phyloP scores from a whole-genome alignment of 2,888 invertebrate genomes.

The Drosophila sordidula region DNA sequence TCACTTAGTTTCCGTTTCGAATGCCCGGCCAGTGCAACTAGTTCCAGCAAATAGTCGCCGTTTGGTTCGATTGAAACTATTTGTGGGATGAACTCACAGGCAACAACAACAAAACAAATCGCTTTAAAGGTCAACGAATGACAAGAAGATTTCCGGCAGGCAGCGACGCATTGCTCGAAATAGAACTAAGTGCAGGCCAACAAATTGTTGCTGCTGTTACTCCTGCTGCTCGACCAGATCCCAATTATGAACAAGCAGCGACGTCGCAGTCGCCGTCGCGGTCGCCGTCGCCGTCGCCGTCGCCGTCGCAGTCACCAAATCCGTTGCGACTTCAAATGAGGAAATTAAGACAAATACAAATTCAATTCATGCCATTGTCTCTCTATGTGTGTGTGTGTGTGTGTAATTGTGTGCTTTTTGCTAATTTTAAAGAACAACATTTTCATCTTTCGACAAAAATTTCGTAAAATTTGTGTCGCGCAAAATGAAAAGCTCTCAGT shows the following conservation, averaged over 20 bases:
- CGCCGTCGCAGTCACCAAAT: slow-evolving; percentile 5
- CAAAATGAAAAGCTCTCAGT: slow-evolving; percentile 83
- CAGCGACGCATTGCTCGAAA: slow-evolving; percentile 54
- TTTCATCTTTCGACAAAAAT: slow-evolving; percentile 72
- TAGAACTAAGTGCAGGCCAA: slow-evolving; percentile 69
- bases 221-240: slow-evolving; percentile 58
- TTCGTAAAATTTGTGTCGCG: slow-evolving; percentile 75
- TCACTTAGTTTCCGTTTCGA: not conserved
- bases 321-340: slow-evolving; percentile 38
- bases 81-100: slow-evolving; percentile 29
- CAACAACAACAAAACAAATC: slow-evolving; percentile 21
- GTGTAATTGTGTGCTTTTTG: slow-evolving; percentile 57
- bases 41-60: not conserved
- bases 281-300: slow-evolving; percentile 18
- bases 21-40: not conserved
- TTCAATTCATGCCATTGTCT: slow-evolving; percentile 51
- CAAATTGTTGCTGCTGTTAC: slow-evolving; percentile 62
- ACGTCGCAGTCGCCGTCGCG: slow-evolving; percentile 18
- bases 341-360: slow-evolving; percentile 45
- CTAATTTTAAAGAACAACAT: slow-evolving; percentile 80
- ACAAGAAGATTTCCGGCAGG: slow-evolving; percentile 75
- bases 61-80: slow-evolving; percentile 2
- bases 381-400: slow-evolving; percentile 17
- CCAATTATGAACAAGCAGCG: slow-evolving; percentile 65
- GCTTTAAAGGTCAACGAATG: slow-evolving; percentile 76